phyloP scores from a whole-genome alignment of 2,113 vertebrate species.

The Pan troglodytes region NHGRI_mPanTro3-v2.1_pri NC_072409.2:77974501-77975000 shows the following conservation, averaged over 20 bases:
- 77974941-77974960: not conserved
- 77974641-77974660: constrained; percentile 44
- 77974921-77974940: not conserved
- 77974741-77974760: not conserved
- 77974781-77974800: not conserved
- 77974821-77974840: not conserved
- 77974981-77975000: not conserved
- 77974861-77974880: not conserved
- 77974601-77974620: rapidly evolving
- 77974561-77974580: not conserved
- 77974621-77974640: not conserved
- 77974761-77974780: not conserved
- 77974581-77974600: not conserved
- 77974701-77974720: constrained; percentile 12
- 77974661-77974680: not conserved
- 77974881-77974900: not conserved
- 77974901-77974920: not conserved
- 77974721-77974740: constrained; percentile 36
- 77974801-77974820: not conserved
- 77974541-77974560: not conserved
- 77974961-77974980: not conserved
- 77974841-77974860: not conserved
- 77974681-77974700: not conserved
- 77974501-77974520: not conserved
- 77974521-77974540: not conserved